Evolutionary conservation across 2,797 vertebrate species (phyloP).

Genomic region (Muscicapa comitata): DNA sequence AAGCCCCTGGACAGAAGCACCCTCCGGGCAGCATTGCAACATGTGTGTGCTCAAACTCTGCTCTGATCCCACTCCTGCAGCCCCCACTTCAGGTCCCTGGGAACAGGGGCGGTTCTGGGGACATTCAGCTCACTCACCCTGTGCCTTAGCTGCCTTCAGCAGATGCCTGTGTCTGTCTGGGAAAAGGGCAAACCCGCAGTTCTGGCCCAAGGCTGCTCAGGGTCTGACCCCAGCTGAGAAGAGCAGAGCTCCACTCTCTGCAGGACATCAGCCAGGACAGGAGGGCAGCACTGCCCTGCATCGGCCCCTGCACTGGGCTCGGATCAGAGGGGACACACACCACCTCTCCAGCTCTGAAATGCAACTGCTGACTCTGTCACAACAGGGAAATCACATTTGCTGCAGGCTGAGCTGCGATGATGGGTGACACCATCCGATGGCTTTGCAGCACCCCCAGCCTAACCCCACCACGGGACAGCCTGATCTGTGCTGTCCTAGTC

Average conservation of each 20-base stretch:
- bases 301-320: rapidly evolving
- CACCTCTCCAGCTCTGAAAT: not conserved
- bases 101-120: not conserved
- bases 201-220: not conserved
- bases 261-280: not conserved
- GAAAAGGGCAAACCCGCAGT: not conserved
- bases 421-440: not conserved
- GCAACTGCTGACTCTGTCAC: rapidly evolving
- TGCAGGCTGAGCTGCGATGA: rapidly evolving
- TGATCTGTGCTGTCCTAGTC: not conserved
- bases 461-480: rapidly evolving
- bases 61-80: not conserved
- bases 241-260: not conserved
- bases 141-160: not conserved
- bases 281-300: not conserved
- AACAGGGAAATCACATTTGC: not conserved
- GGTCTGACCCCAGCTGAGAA: not conserved
- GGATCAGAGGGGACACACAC: rapidly evolving
- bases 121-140: rapidly evolving
- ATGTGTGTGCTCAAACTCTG: not conserved
- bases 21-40: not conserved
- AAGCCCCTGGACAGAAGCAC: not conserved
- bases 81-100: rapidly evolving
- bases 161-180: not conserved
- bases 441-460: not conserved